Base-by-base conservation (phyloP, 2,888 invertebrate genomes). In the Drosophila mimica region DNA sequence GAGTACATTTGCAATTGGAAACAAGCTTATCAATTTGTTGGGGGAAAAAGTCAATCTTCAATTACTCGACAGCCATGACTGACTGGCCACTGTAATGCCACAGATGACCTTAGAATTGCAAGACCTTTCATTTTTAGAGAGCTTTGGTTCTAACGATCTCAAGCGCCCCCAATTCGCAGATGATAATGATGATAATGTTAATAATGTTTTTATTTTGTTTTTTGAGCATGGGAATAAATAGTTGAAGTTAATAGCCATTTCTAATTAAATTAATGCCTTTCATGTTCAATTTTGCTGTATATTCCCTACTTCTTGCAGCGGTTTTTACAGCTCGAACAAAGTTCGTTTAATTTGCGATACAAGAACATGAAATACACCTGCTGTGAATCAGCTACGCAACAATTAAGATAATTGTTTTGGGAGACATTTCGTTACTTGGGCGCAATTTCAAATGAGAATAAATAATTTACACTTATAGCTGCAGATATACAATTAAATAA, bases 141-240 rank as follows among this genome's bases (percentile, higher is more conserved):
- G 48, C 11, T 66, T 66, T 30, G 43, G 70, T 34, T 63, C 25
- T 15, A 52, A 60, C 40, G 36, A 62, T 56, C 61, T 46, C 2
- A 58, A 52, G 57, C 58, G 74, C 52, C 64, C 79, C 63, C 82
- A 70, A 72, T 70, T 38, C 52, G 52, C 36, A 13, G 13, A 38
- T 38, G 36, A 17, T 36, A 36, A 66, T 67, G 28, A 28, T 40
- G 51, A 75, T 54, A 30, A n/a, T 46, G 15, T 31, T 51, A 31
- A 43, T 58, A 17, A 53, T n/a, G 36, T 40, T 48, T 31, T 30
- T 20, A 17, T 15, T 17, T 20, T 53, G 9, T 38, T 11, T 13
- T 38, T 20, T 13, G 5, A 43, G 15, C 30, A 52, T 46, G 3
- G 33, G 28, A 53, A 53, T 51, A 40, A 51, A 31, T 25, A 34